Evolutionary conservation across 1,140 invertebrate species (phyloP).

Genomic region (Andrena cerasifolii): DNA sequence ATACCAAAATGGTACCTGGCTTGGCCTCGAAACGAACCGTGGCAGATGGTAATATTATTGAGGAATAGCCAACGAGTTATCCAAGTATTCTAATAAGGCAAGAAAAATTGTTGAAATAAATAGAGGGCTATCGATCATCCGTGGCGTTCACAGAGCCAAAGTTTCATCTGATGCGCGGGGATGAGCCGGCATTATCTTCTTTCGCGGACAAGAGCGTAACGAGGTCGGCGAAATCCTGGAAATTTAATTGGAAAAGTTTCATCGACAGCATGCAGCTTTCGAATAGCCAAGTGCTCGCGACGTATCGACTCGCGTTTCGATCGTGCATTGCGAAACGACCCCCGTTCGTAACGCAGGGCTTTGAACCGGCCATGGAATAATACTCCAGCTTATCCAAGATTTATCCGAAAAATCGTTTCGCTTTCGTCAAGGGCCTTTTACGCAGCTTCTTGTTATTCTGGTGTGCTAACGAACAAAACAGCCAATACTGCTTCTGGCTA

Average conservation of each 20-base stretch:
- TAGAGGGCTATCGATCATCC: conserved; percentile 40
- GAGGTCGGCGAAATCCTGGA: neutral
- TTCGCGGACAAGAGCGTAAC: neutral
- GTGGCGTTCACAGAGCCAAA: conserved; percentile 4
- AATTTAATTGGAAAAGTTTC: conserved; percentile 59
- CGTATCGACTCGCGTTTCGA: conserved; percentile 23
- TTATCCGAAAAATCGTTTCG: neutral
- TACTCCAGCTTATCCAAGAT: neutral
- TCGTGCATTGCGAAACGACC: neutral
- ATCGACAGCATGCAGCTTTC: conserved; percentile 2
- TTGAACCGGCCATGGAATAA: neutral
- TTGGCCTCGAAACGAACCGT: neutral
- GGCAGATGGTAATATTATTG: neutral
- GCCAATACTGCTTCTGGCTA: too few relatives aligned
- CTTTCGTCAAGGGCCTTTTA: neutral
- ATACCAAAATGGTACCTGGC: neutral
- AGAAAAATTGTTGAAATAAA: conserved; percentile 49
- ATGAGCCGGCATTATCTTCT: conserved; percentile 18
- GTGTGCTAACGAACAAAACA: too few relatives aligned
- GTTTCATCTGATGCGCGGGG: conserved; percentile 4
- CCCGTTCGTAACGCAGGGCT: neutral
- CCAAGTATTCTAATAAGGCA: conserved; percentile 28
- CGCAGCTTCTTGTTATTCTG: too few relatives aligned
- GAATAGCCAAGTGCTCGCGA: conserved; percentile 21
- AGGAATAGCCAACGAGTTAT: neutral